A percentile compares a stretch with the other conserved stretches of the same genome.
phyloP scores from a whole-genome alignment of 2,113 vertebrate species.

The Cryptoleucopteryx plumbea region DNA sequence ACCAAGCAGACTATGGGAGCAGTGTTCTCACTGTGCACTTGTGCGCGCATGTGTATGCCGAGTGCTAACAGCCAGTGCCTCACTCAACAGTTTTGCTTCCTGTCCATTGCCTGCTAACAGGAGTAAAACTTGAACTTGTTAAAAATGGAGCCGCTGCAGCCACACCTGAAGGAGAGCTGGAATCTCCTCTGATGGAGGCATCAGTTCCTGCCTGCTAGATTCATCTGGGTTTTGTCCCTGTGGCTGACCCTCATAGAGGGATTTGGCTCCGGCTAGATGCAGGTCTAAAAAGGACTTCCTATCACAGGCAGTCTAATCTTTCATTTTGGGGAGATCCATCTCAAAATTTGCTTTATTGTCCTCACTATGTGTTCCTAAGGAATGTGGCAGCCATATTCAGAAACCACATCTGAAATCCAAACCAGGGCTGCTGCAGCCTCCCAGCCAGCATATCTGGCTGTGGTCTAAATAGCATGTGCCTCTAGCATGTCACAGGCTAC shows the following conservation, averaged over 20 bases:
- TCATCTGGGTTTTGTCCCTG: neutral
- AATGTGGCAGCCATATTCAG: neutral
- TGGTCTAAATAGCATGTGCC: no score
- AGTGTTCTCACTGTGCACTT: neutral
- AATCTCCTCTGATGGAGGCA: neutral
- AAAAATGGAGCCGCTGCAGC: neutral
- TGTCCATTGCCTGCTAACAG: neutral
- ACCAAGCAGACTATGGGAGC: neutral
- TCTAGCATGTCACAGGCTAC: neutral
- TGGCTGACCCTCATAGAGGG: neutral
- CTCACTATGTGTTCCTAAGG: neutral
- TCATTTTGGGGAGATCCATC: neutral
- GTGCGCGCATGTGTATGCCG: rapidly evolving
- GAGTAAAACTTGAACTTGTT: neutral
- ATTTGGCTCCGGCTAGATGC: neutral
- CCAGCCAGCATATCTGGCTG: neutral
- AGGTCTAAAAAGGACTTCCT: neutral
- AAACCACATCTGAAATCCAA: neutral
- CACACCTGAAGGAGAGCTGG: neutral
- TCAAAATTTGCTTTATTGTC: neutral
- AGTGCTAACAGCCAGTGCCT: neutral
- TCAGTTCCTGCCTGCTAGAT: neutral
- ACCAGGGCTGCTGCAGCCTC: neutral
- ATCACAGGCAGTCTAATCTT: neutral
- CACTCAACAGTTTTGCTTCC: neutral